Percentiles rank a stretch among this genome's conserved stretches.
Conservation (phyloP, 1,140 invertebrate species). For the Dendrolimus punctatus region DNA sequence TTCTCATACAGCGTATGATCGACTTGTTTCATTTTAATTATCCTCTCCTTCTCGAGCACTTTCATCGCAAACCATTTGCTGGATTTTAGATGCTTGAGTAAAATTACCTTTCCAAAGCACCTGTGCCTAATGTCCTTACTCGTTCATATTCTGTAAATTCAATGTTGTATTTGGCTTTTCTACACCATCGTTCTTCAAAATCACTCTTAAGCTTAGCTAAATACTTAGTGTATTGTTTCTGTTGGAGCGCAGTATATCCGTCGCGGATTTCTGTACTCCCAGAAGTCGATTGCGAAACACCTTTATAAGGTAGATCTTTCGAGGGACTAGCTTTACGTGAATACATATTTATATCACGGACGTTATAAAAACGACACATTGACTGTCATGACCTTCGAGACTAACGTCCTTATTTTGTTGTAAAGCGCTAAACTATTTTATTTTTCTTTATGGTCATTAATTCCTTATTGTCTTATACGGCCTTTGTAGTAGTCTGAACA, state of each 20-base stretch:
- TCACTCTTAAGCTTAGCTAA: constrained; percentile 46
- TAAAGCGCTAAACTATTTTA: background rate
- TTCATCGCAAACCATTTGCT: constrained; percentile 90
- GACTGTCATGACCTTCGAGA: constrained; percentile 22
- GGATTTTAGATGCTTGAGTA: constrained; percentile 79
- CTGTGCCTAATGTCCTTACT: constrained; percentile 82
- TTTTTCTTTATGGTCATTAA: too few species aligned
- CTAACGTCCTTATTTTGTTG: constrained; percentile 2
- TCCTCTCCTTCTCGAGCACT: constrained; percentile 89
- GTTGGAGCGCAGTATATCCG: constrained; percentile 53
- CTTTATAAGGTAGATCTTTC: constrained; percentile 30
- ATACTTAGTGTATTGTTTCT: constrained; percentile 50
- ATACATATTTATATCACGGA: constrained; percentile 32
- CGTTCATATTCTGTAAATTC: constrained; percentile 45
- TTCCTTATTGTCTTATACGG: too few species aligned
- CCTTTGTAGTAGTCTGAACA: too few species aligned
- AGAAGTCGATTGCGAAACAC: constrained; percentile 16
- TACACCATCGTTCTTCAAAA: constrained; percentile 51
- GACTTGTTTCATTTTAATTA: constrained; percentile 90
- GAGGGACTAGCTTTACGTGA: constrained; percentile 27
- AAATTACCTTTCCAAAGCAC: constrained; percentile 90
- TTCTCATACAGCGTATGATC: constrained; percentile 92
- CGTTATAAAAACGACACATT: constrained; percentile 5
- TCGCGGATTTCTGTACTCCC: constrained; percentile 25
- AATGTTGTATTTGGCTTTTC: constrained; percentile 27